Evolutionary conservation across 2,797 vertebrate species (phyloP).

Genomic region (Leptoclinus maculatus): DNA sequence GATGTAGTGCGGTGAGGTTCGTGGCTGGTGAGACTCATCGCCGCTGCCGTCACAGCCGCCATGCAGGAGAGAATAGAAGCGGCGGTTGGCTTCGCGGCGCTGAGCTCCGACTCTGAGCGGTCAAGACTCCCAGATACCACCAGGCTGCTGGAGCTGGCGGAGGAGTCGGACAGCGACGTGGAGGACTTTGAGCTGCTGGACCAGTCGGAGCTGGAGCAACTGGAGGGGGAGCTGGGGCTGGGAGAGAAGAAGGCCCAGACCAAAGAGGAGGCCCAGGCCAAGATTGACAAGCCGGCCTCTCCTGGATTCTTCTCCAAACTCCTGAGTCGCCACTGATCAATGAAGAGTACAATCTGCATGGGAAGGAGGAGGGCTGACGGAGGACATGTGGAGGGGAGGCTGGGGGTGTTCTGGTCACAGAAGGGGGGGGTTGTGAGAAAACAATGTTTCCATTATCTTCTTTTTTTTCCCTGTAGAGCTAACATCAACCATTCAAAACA

Average conservation of each 20-base stretch:
- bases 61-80: constrained; percentile 91
- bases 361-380: neutral
- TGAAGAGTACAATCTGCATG: neutral
- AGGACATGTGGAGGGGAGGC: constrained; percentile 41
- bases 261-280: constrained; percentile 63
- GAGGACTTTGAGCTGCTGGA: constrained; percentile 99
- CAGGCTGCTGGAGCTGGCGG: constrained; percentile 80
- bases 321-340: constrained; percentile 89
- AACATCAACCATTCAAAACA: constrained; percentile 25
- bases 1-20: too few relatives aligned
- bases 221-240: constrained; percentile 91
- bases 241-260: constrained; percentile 67
- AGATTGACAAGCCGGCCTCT: constrained; percentile 79
- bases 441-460: constrained; percentile 31
- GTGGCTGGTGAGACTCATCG: too few relatives aligned
- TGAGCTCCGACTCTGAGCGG: neutral
- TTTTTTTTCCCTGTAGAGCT: constrained; percentile 27
- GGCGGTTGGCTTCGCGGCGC: neutral
- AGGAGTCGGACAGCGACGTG: constrained; percentile 94
- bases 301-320: constrained; percentile 94
- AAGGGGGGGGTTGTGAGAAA: constrained; percentile 3
- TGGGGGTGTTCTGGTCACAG: neutral
- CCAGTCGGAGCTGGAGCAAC: constrained; percentile 97
- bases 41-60: constrained; percentile 89
- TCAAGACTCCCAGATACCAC: constrained; percentile 47